Evolutionary conservation across 2,888 invertebrate species (phyloP), one percentile per base, ranked within the genome.

Genomic region (Drosophila maculinotata): DNA sequence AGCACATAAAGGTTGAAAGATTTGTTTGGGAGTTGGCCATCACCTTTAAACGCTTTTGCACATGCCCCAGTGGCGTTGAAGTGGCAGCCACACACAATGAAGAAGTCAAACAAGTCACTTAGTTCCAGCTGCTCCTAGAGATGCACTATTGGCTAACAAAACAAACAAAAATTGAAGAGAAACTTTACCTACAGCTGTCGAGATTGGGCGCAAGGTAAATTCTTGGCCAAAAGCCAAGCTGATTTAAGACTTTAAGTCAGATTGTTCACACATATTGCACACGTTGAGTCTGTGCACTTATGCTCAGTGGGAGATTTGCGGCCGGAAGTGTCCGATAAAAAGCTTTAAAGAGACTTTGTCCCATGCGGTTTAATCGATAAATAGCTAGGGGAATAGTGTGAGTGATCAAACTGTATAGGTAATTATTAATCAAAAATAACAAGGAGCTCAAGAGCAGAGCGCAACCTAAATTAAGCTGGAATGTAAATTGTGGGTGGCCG

Each of bases 21-120:
- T 23, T 64, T 36, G 47, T 47, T 57, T 60, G 53, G 49, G 12
- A 65, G 49, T 31, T 58, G 47, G 51, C 67, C 65, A 75, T 74
- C 72, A 72, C 69, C 70, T 70, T 69, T 62, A 64, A 74, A 58
- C 64, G 67, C 28, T 67, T 65, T 64, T 57, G 44, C 30, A 35
- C 48, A 48, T 39, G 33, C 42, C 33, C 36, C 49, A 68, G 54
- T 47, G 56, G 47, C 44, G 63, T 59, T 68, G 54, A 69, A 66
- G 68, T 69, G 59, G 52, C 68, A 60, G 52, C 45, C 53, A 59
- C 67, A 69, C 65, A 74, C 65, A 70, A 77, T 83, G 83, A 66
- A 82, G 53, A 82, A 81, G 83, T 81, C 86, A 82, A 85, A 79
- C 83, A 79, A 83, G 70, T 83, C 83, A 85, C 79, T 80, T 85